phyloP scores from a whole-genome alignment of 2,888 invertebrate genomes.

The Beris morrisii region DNA sequence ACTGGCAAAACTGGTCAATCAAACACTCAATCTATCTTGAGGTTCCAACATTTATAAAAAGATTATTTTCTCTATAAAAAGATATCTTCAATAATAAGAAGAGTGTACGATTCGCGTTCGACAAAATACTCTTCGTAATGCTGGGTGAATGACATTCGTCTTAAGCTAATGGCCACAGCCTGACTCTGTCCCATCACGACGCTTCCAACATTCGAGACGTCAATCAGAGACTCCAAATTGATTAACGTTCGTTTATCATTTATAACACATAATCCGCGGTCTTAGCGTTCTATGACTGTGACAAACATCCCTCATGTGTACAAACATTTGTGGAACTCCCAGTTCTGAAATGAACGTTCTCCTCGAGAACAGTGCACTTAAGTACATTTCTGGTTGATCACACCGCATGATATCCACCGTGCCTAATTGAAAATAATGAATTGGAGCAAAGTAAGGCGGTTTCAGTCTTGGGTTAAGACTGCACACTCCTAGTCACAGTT shows the following conservation, averaged over 20 bases:
- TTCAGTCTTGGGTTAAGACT: slow-evolving; percentile 8
- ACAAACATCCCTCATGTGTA: too few relatives aligned
- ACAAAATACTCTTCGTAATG: slow-evolving; percentile 11
- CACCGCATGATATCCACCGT: slow-evolving; percentile 26
- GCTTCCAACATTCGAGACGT: slow-evolving; percentile 15
- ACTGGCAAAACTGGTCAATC: too few relatives aligned
- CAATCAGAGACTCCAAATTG: slow-evolving; percentile 18
- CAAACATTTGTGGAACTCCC: too few relatives aligned
- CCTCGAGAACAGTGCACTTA: too few relatives aligned
- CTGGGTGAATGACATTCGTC: slow-evolving; percentile 27
- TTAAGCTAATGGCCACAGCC: slow-evolving; percentile 18
- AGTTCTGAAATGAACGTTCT: too few relatives aligned
- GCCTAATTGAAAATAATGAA: slow-evolving; percentile 34
- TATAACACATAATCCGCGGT: too few relatives aligned
- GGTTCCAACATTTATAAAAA: too few relatives aligned
- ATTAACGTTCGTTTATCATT: slow-evolving; percentile 1
- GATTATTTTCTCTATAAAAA: too few relatives aligned
- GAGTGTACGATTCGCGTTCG: too few relatives aligned
- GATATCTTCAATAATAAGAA: too few relatives aligned
- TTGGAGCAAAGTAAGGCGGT: slow-evolving; percentile 33
- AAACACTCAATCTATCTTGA: too few relatives aligned
- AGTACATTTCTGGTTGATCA: slow-evolving; percentile 20
- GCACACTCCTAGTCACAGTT: background rate
- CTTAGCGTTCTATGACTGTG: too few relatives aligned
- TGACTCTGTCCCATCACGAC: slow-evolving; percentile 6